phyloP scores from a whole-genome alignment of 2,113 vertebrate species.

The Pangasianodon gigas region DNA sequence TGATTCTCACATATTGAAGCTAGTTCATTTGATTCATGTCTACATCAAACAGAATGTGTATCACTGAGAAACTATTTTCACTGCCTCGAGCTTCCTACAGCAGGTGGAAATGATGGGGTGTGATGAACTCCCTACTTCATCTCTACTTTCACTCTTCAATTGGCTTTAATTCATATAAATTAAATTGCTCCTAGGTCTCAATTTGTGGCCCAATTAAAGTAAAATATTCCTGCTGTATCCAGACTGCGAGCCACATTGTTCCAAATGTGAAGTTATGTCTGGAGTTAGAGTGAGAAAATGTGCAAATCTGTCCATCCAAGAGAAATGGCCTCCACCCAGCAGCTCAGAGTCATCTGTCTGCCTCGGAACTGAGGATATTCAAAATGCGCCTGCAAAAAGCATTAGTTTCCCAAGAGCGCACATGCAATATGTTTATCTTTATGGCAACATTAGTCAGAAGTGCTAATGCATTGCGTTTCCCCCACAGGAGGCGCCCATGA shows the following conservation, averaged over 20 bases:
- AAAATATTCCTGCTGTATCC: conserved; percentile 10
- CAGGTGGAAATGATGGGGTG: conserved; percentile 8
- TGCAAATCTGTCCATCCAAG: neutral
- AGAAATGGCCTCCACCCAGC: conserved; percentile 16
- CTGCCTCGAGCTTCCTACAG: conserved; percentile 8
- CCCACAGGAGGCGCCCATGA: conserved; percentile 87
- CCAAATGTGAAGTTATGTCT: neutral
- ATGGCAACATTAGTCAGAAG: conserved; percentile 37
- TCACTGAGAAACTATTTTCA: conserved; percentile 15
- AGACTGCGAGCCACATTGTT: neutral
- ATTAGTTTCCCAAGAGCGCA: conserved; percentile 27
- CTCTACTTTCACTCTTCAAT: neutral
- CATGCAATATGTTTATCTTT: conserved; percentile 31
- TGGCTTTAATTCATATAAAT: conserved; percentile 40
- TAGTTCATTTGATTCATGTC: conserved; percentile 20
- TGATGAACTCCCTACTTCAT: conserved; percentile 1
- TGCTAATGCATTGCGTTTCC: conserved; percentile 30
- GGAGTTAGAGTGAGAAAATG: conserved; percentile 6
- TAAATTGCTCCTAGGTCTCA: conserved; percentile 22
- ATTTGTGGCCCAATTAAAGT: conserved; percentile 24
- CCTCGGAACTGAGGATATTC: neutral
- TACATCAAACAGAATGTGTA: conserved; percentile 42
- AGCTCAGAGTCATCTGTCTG: conserved; percentile 12
- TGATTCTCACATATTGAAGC: conserved; percentile 10
- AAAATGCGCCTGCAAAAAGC: conserved; percentile 19